These are phyloP conservation scores for Albula goreensis DNA, from an alignment of 2,113 vertebrate genomes.

Conservation along the genomic window DNA sequence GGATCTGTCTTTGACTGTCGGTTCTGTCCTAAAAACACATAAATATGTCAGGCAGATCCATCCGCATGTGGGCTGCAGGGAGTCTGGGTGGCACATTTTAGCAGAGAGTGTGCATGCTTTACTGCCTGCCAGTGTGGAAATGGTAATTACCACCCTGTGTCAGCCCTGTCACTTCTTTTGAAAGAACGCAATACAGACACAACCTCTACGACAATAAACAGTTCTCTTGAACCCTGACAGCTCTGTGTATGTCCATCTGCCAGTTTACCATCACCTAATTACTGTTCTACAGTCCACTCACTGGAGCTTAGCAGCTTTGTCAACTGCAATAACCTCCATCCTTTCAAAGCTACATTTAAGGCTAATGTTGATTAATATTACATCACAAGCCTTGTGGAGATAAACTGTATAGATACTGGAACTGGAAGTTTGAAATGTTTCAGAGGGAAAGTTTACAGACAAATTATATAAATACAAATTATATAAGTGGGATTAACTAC, in stretches of 20 bases:
- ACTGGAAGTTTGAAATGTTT: background rate
- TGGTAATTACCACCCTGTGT: constrained; percentile 8
- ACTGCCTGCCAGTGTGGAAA: constrained; percentile 19
- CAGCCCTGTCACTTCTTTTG: constrained; percentile 1
- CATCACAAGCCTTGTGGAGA: background rate
- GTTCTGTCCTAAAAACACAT: background rate
- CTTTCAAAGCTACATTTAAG: background rate
- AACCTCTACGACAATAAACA: background rate
- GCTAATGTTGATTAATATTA: background rate
- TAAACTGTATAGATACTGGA: background rate
- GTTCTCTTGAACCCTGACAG: constrained; percentile 7
- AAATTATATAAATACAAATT: too few relatives aligned
- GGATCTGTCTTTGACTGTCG: background rate
- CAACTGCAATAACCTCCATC: background rate
- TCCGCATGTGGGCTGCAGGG: background rate
- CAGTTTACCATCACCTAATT: background rate
- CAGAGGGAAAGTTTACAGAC: background rate
- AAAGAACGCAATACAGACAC: background rate
- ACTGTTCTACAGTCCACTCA: background rate
- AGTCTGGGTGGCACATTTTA: constrained; percentile 12
- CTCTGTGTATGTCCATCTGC: background rate
- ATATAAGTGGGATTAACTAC: background rate
- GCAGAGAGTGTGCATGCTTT: background rate
- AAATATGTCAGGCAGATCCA: background rate
- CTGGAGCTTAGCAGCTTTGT: background rate